Conservation (phyloP, 2,888 invertebrate species). For the Pomacea canaliculata region DNA sequence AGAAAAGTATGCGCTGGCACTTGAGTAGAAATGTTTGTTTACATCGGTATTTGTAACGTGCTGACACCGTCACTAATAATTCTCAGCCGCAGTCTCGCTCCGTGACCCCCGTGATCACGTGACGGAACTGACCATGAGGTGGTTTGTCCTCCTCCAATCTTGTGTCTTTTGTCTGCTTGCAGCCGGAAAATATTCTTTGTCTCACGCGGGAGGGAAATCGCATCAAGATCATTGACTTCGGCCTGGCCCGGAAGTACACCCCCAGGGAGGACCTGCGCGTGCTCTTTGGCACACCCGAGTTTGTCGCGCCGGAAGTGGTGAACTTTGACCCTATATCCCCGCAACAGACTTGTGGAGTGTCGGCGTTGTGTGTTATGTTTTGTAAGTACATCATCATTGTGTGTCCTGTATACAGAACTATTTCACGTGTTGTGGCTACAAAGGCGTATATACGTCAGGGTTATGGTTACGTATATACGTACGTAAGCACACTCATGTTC, state of each 20-base stretch:
- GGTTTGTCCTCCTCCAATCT: no score
- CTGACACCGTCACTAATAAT: no score
- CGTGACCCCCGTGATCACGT: no score
- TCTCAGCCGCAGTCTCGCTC: no score
- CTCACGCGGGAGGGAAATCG: constrained; percentile 96
- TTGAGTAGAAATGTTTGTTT: no score
- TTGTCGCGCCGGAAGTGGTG: constrained; percentile 98
- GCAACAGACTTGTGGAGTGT: constrained; percentile 99
- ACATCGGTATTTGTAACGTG: no score
- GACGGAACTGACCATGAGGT: no score
- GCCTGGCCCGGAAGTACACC: constrained; percentile 91
- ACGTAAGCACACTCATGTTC: no score
- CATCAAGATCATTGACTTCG: constrained; percentile 99
- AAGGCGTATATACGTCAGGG: no score
- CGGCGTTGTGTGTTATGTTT: constrained; percentile 96
- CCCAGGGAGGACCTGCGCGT: constrained; percentile 89
- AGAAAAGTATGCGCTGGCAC: no score
- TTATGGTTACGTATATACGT: no score
- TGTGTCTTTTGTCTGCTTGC: constrained; percentile 49
- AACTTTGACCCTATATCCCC: constrained; percentile 96
- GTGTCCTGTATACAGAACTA: not conserved
- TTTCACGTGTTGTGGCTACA: not conserved
- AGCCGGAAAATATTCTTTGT: constrained; percentile 99
- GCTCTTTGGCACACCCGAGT: constrained; percentile 97
- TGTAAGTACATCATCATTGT: constrained; percentile 78